These are phyloP conservation scores for Campopleginae sp. DNA, from an alignment of 2,888 invertebrate species.

Conservation along the genomic window DNA sequence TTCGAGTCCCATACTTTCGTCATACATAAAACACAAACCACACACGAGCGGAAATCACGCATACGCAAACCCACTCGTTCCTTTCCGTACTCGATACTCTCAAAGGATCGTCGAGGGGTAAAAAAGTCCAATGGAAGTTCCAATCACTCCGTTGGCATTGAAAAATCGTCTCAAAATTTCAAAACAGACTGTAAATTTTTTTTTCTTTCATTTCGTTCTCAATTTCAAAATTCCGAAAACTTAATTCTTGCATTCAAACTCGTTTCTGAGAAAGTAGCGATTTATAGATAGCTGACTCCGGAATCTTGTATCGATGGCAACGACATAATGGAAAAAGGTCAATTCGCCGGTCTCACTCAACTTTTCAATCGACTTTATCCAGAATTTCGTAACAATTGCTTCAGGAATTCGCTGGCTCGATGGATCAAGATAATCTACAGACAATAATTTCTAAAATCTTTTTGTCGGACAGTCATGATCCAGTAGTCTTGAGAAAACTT, in stretches of 20 bases:
- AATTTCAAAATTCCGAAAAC: neutral
- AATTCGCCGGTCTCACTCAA: neutral
- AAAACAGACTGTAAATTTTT: neutral
- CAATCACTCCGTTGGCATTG: neutral
- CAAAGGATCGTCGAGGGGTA: neutral
- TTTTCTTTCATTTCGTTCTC: neutral
- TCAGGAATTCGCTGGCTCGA: neutral
- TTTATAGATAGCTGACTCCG: neutral
- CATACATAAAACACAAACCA: slow-evolving; percentile 48
- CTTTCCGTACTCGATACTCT: slow-evolving; percentile 34
- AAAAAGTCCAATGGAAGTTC: neutral
- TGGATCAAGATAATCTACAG: neutral
- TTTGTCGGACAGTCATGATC: neutral
- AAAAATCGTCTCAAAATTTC: neutral
- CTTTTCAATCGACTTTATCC: neutral
- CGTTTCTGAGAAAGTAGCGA: neutral
- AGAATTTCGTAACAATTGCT: neutral
- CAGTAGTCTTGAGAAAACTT: neutral
- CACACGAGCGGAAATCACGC: slow-evolving; percentile 64
- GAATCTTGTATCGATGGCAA: neutral
- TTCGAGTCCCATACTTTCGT: slow-evolving; percentile 38
- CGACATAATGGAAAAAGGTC: neutral
- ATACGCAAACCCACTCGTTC: slow-evolving; percentile 70
- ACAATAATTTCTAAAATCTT: neutral
- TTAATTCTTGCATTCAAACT: neutral